A percentile compares a stretch with the other conserved stretches of the same genome.
Evolutionary conservation across 2,797 vertebrate species (phyloP).

Genomic region (Anomalospiza imberbis): DNA sequence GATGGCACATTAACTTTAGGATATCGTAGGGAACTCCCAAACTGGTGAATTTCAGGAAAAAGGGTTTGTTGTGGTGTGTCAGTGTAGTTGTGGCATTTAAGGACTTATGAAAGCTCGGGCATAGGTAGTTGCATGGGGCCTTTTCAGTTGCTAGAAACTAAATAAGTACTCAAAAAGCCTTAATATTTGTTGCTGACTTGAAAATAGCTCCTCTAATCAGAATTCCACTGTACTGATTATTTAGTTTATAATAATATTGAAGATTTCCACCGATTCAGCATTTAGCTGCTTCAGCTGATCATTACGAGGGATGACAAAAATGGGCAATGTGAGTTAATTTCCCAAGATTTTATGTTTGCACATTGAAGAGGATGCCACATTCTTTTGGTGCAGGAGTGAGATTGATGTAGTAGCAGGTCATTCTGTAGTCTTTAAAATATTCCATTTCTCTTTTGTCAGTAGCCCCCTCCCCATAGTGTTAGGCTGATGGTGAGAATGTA

Average conservation of each 20-base stretch:
- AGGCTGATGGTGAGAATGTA: not conserved
- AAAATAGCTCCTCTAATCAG: not conserved
- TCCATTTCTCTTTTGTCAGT: not conserved
- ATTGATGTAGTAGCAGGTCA: not conserved
- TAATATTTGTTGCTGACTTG: not conserved
- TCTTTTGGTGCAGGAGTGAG: not conserved
- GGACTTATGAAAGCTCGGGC: not conserved
- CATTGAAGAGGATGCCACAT: not conserved
- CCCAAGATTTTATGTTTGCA: not conserved
- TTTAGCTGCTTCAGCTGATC: not conserved
- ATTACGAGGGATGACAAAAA: not conserved
- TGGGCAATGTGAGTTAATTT: not conserved
- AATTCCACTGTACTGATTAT: not conserved
- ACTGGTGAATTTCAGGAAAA: not conserved
- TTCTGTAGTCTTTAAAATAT: not conserved
- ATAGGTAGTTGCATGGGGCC: not conserved
- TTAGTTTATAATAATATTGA: not conserved
- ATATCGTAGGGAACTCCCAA: not conserved
- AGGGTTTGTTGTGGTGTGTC: not conserved
- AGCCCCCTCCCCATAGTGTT: fast-evolving
- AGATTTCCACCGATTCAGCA: not conserved
- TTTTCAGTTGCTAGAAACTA: not conserved
- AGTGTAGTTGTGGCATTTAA: not conserved
- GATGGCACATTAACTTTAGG: fast-evolving
- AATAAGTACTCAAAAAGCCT: not conserved